These are phyloP conservation scores for Alexandromys fortis DNA, from an alignment of 2,113 vertebrate genomes.

Conservation along the genomic window DNA sequence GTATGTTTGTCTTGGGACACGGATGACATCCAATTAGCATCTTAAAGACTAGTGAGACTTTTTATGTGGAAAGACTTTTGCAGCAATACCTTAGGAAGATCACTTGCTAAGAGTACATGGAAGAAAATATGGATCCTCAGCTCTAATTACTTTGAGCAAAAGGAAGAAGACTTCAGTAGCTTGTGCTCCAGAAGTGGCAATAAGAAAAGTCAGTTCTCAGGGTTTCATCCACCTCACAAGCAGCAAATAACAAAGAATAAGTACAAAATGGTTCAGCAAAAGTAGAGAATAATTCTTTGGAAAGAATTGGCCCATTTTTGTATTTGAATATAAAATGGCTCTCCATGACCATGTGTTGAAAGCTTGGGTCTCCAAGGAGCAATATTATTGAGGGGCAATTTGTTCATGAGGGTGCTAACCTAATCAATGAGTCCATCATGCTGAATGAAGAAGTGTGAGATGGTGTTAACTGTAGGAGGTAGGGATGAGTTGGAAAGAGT, in stretches of 20 bases:
- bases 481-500: neutral
- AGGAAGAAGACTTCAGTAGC: neutral
- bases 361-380: neutral
- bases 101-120: neutral
- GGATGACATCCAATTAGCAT: neutral
- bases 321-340: neutral
- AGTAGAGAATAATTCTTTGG: neutral
- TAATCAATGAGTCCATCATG: neutral
- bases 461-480: neutral
- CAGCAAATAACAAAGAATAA: neutral
- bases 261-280: neutral
- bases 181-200: neutral
- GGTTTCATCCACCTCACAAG: neutral
- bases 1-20: neutral
- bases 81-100: neutral
- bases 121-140: neutral
- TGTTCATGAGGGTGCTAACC: neutral
- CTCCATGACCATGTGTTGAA: neutral
- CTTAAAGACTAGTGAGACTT: neutral
- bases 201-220: neutral
- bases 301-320: neutral
- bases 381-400: neutral
- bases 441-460: neutral
- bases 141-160: neutral
- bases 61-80: neutral